A percentile compares a stretch with the other conserved stretches of the same genome.
These are phyloP conservation scores for Pycnonotus jocosus DNA, from an alignment of 2,113 vertebrate genomes.

Conservation along the genomic window DNA sequence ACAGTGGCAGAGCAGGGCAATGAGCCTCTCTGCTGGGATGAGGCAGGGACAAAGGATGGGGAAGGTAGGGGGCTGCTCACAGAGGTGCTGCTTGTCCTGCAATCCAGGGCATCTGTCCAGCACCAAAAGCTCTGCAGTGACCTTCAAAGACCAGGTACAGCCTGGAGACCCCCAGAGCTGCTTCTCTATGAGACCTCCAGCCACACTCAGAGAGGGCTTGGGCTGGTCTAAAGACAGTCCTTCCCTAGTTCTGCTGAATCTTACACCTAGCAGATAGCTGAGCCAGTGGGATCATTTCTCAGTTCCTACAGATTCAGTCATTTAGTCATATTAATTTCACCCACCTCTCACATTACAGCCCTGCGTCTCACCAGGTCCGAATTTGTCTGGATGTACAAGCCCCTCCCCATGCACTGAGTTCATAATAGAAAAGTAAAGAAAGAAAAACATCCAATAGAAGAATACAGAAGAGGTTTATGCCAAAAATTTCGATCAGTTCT, in stretches of 20 bases:
- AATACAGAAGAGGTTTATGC: background rate
- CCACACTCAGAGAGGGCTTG: background rate
- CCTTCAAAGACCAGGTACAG: accelerated
- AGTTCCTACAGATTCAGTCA: background rate
- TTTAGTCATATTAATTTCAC: background rate
- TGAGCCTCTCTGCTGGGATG: background rate
- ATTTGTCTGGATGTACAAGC: background rate
- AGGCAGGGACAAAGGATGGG: background rate
- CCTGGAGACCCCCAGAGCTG: background rate
- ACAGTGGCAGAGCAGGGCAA: background rate
- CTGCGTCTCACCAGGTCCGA: background rate
- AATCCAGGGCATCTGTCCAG: background rate
- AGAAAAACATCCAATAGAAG: background rate
- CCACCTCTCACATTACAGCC: background rate
- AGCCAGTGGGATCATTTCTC: background rate
- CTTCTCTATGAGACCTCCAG: background rate
- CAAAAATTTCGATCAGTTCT: background rate
- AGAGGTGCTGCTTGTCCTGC: accelerated
- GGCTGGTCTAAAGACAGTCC: background rate
- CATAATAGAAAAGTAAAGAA: background rate
- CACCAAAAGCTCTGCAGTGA: background rate
- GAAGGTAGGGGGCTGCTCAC: background rate
- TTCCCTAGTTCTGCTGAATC: background rate
- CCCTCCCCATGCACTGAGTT: background rate
- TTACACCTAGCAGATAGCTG: background rate